Conservation (phyloP, 2,888 invertebrate species). For the Marasmarcha lunaedactyla region DNA sequence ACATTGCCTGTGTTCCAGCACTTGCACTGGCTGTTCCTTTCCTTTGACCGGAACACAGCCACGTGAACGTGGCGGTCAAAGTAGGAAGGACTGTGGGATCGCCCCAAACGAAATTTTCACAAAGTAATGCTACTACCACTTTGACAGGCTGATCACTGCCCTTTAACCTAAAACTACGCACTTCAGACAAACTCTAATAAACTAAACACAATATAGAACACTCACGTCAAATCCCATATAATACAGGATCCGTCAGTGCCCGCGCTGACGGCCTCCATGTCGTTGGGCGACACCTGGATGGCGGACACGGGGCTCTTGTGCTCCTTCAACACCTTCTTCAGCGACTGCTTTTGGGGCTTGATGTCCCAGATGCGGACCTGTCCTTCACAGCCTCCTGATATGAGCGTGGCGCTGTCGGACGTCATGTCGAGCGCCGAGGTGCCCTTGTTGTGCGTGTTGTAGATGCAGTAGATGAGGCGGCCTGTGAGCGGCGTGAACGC, state of each 20-base stretch:
- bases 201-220: no score
- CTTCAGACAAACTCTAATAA: no score
- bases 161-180: no score
- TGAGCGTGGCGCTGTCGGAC: conserved; percentile 75
- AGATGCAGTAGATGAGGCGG: conserved; percentile 82
- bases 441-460: conserved; percentile 91
- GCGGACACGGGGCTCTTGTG: conserved; percentile 91
- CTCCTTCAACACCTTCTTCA: conserved; percentile 86
- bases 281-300: conserved; percentile 80
- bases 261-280: conserved; percentile 88
- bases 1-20: no score
- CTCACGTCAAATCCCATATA: conserved; percentile 89
- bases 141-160: no score
- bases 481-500: conserved; percentile 88
- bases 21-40: no score
- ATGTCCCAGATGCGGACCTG: conserved; percentile 85
- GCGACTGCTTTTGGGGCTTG: conserved; percentile 72
- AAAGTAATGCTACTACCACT: no score
- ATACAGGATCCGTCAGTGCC: conserved; percentile 94
- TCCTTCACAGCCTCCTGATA: conserved; percentile 94
- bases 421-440: conserved; percentile 86
- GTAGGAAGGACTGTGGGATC: no score
- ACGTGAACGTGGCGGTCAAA: no score
- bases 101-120: no score
- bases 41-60: no score